A percentile compares a stretch with the other conserved stretches of the same genome.
phyloP scores from a whole-genome alignment of 2,888 invertebrate genomes.

The Thymelicus lineola region DNA sequence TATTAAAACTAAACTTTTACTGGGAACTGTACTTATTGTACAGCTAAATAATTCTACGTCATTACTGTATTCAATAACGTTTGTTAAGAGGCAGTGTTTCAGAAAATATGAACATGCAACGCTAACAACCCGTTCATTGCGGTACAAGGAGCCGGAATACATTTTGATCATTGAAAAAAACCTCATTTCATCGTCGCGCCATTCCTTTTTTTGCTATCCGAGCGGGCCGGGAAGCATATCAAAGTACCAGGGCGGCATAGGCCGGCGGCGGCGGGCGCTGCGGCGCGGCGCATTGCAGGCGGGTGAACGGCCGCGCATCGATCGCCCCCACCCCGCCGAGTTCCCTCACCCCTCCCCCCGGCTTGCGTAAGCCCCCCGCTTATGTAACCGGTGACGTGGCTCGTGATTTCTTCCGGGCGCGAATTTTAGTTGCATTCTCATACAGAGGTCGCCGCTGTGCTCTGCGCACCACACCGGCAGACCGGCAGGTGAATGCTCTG shows the following conservation, averaged over 20 bases:
- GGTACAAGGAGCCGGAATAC: constrained; percentile 28
- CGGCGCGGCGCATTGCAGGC: constrained; percentile 81
- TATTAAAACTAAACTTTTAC: constrained; percentile 15
- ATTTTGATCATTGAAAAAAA: constrained; percentile 39
- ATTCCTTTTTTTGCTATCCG: constrained; percentile 33
- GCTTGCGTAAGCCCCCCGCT: constrained; percentile 74
- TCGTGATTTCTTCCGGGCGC: constrained; percentile 67
- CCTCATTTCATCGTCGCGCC: constrained; percentile 39
- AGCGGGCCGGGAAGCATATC: constrained; percentile 43
- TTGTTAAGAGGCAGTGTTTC: constrained; percentile 36
- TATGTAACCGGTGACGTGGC: constrained; percentile 78
- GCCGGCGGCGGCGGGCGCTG: constrained; percentile 59
- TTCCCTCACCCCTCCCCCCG: constrained; percentile 45
- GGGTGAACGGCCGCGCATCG: constrained; percentile 84
- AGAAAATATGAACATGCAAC: constrained; percentile 32
- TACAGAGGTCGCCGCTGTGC: constrained; percentile 28
- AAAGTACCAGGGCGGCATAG: constrained; percentile 71
- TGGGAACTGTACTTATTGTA: constrained; percentile 15
- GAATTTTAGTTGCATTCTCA: constrained; percentile 50
- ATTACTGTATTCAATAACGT: constrained; percentile 29
- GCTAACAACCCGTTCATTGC: constrained; percentile 35
- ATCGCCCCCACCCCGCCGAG: constrained; percentile 57
- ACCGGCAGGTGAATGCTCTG: constrained; percentile 23
- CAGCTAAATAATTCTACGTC: constrained; percentile 26
- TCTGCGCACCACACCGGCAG: constrained; percentile 4